phyloP scores from a whole-genome alignment of 2,797 vertebrate genomes.

The Percopsis omiscomaycus region DNA sequence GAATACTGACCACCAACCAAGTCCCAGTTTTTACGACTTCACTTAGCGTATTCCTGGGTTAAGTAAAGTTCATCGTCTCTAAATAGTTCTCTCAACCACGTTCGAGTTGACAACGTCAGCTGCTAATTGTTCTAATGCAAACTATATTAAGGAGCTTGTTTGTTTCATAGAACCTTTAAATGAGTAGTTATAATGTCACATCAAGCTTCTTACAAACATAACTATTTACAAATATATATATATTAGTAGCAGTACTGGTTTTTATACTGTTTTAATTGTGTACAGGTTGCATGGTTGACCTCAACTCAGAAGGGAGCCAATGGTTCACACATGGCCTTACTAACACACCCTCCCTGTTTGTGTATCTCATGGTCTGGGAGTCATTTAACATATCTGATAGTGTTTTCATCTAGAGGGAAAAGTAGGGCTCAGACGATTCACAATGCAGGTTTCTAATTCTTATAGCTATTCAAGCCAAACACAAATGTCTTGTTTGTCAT shows the following conservation, averaged over 20 bases:
- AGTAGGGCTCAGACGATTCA: slow-evolving; percentile 38
- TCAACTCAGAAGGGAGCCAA: slow-evolving; percentile 58
- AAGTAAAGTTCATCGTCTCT: neutral
- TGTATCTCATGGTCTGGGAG: slow-evolving; percentile 68
- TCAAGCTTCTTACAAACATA: too few species aligned
- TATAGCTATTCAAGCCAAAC: slow-evolving; percentile 25
- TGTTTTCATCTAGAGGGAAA: slow-evolving; percentile 39
- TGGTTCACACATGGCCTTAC: slow-evolving; percentile 67
- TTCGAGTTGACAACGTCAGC: neutral
- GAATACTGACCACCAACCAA: neutral
- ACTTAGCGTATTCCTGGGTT: too few species aligned
- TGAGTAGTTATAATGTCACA: too few species aligned
- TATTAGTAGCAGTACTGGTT: too few species aligned
- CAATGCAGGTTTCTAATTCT: slow-evolving; percentile 27
- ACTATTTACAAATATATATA: too few species aligned
- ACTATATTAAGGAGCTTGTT: slow-evolving; percentile 5
- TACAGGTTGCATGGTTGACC: slow-evolving; percentile 72
- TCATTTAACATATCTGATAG: slow-evolving; percentile 71
- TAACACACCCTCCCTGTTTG: slow-evolving; percentile 47
- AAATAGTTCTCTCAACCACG: neutral
- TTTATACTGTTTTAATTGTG: slow-evolving; percentile 14
- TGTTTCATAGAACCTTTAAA: neutral
- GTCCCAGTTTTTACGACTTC: neutral
- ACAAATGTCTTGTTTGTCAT: slow-evolving; percentile 23
- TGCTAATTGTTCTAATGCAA: slow-evolving; percentile 3